Percentiles rank a stretch among this genome's conserved stretches.
Conservation (phyloP, 2,888 invertebrate species). For the Drosophila prostipennis region DNA sequence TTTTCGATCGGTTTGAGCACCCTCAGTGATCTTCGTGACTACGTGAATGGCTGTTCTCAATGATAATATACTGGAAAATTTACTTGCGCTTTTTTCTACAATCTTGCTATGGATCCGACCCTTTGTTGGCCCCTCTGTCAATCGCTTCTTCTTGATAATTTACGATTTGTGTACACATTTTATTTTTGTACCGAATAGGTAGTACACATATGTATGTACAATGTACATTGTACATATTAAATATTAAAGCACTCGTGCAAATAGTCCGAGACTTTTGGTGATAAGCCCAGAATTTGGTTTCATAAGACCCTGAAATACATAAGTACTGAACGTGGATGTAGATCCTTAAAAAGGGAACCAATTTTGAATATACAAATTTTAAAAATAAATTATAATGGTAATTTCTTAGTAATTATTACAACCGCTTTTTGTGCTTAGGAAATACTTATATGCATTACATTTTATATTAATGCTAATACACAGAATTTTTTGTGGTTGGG, state of each 20-base stretch:
- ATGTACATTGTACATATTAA: too few species aligned
- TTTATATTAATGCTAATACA: too few species aligned
- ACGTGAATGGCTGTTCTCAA: not conserved
- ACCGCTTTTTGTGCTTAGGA: too few species aligned
- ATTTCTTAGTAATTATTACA: too few species aligned
- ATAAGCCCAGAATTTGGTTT: conserved; percentile 25
- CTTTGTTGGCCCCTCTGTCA: conserved; percentile 21
- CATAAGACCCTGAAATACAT: conserved; percentile 13
- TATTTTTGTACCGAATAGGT: conserved; percentile 7
- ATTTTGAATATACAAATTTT: too few species aligned
- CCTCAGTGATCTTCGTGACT: not conserved
- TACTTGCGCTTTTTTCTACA: conserved; percentile 61
- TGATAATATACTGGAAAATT: conserved; percentile 38
- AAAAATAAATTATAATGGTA: not conserved
- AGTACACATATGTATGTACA: conserved; percentile 8
- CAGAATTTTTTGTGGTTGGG: too few species aligned
- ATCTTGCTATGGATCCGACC: conserved; percentile 27
- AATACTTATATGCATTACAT: too few species aligned
- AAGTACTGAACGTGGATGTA: not conserved
- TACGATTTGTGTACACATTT: conserved; percentile 39
- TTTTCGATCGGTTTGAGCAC: too few species aligned
- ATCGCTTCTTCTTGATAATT: conserved; percentile 19
- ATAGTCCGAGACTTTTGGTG: conserved; percentile 4
- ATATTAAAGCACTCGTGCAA: conserved; percentile 19
- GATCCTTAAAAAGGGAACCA: not conserved